Percentiles rank a stretch among this genome's conserved stretches.
phyloP scores from a whole-genome alignment of 2,888 invertebrate genomes.

The Melipona bicolor region DNA sequence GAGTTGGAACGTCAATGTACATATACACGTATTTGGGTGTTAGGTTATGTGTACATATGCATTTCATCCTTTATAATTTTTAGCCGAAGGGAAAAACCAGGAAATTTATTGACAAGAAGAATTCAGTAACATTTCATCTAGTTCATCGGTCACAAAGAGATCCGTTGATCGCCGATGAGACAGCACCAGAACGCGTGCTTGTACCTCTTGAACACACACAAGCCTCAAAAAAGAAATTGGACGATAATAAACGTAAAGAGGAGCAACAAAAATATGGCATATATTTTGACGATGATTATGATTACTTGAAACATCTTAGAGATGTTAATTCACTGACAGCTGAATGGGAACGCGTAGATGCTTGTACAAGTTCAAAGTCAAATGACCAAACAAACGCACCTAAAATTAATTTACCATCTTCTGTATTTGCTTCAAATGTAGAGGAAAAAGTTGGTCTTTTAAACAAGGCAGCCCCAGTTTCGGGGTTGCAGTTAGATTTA shows the following conservation, averaged over 20 bases:
- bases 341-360: slow-evolving; percentile 85
- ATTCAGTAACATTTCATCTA: slow-evolving; percentile 95
- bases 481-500: slow-evolving; percentile 89
- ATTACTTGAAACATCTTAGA: slow-evolving; percentile 96
- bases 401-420: slow-evolving; percentile 90
- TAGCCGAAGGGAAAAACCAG: slow-evolving; percentile 89
- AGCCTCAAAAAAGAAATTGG: slow-evolving; percentile 58
- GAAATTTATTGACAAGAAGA: slow-evolving; percentile 96
- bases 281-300: slow-evolving; percentile 97
- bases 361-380: slow-evolving; percentile 60
- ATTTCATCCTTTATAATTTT: slow-evolving; percentile 41
- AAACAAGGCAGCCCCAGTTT: slow-evolving; percentile 91
- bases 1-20: slow-evolving; percentile 13
- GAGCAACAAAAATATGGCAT: slow-evolving; percentile 95
- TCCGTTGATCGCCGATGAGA: slow-evolving; percentile 95
- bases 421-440: slow-evolving; percentile 94
- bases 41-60: slow-evolving; percentile 26
- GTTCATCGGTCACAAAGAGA: slow-evolving; percentile 98
- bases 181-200: slow-evolving; percentile 94
- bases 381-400: slow-evolving; percentile 78
- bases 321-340: slow-evolving; percentile 86
- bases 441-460: slow-evolving; percentile 94
- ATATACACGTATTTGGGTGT: neutral
- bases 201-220: slow-evolving; percentile 85
- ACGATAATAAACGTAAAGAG: slow-evolving; percentile 85